These are phyloP conservation scores for Lindbergichthys nudifrons DNA, from an alignment of 2,797 vertebrate genomes.

Conservation along the genomic window DNA sequence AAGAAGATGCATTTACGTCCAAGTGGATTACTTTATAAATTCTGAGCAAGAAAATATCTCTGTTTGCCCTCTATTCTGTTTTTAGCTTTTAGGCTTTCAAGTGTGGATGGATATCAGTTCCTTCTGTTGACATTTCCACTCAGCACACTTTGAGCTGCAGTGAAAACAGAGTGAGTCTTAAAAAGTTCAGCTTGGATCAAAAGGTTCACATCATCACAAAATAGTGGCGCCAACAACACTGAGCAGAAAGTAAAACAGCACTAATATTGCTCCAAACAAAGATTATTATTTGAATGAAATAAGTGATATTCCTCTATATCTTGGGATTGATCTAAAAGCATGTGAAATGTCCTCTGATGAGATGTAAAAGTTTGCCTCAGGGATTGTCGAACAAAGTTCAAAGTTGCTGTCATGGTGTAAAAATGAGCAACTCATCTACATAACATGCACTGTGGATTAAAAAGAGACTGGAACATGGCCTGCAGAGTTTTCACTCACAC, in stretches of 20 bases:
- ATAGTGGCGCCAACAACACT: too few species aligned
- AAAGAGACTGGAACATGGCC: slow-evolving; percentile 30
- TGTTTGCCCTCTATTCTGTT: slow-evolving; percentile 47
- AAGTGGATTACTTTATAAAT: slow-evolving; percentile 49
- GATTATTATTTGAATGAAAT: too few species aligned
- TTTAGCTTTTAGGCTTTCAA: slow-evolving; percentile 61
- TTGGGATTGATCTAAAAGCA: too few species aligned
- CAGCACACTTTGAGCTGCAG: slow-evolving; percentile 50
- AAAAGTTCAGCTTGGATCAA: slow-evolving; percentile 38
- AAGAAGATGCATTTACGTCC: slow-evolving; percentile 49
- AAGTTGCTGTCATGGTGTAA: slow-evolving; percentile 58
- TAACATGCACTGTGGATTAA: slow-evolving; percentile 36
- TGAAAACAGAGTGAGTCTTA: slow-evolving; percentile 54
- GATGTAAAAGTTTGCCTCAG: too few species aligned
- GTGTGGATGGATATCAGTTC: slow-evolving; percentile 36
- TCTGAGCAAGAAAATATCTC: slow-evolving; percentile 17
- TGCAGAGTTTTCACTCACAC: slow-evolving; percentile 48
- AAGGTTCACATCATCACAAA: too few species aligned
- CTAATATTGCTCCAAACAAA: too few species aligned
- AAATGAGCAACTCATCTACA: slow-evolving; percentile 46
- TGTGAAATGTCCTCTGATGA: too few species aligned
- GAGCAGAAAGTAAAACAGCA: too few species aligned
- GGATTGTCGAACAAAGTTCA: neutral
- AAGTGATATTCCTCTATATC: too few species aligned
- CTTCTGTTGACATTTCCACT: slow-evolving; percentile 59